A percentile compares a stretch with the other conserved stretches of the same genome.
These are phyloP conservation scores for Eilema sororculum DNA, from an alignment of 2,888 invertebrate genomes.

Conservation along the genomic window DNA sequence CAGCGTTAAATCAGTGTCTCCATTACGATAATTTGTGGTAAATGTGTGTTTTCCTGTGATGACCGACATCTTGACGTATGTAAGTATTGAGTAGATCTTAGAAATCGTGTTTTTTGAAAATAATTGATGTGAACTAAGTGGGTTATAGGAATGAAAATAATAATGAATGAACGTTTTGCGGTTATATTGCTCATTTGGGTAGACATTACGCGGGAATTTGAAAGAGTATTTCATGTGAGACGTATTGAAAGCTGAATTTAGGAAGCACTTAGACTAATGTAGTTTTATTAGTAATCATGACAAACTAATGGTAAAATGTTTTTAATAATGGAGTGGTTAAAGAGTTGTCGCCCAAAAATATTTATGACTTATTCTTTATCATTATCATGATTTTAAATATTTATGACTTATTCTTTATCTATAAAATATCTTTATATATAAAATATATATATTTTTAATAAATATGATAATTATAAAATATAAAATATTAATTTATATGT, in stretches of 20 bases:
- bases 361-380: neutral
- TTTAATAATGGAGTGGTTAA: neutral
- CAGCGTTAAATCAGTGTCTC: slow-evolving; percentile 60
- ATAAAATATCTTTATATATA: no score
- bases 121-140: slow-evolving; percentile 35
- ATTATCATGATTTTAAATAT: slow-evolving; percentile 1
- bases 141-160: slow-evolving; percentile 37
- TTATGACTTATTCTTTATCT: no score
- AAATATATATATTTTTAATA: no score
- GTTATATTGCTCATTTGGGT: slow-evolving; percentile 26
- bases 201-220: slow-evolving; percentile 24
- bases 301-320: slow-evolving; percentile 16
- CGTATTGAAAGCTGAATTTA: slow-evolving; percentile 21
- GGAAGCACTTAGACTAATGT: slow-evolving; percentile 20
- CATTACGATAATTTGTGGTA: slow-evolving; percentile 55
- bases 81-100: slow-evolving; percentile 41
- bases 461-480: no score
- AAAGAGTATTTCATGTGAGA: slow-evolving; percentile 20
- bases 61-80: slow-evolving; percentile 35
- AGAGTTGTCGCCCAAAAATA: neutral
- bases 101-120: slow-evolving; percentile 31
- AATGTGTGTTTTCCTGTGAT: slow-evolving; percentile 53
- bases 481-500: no score
- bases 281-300: slow-evolving; percentile 19
- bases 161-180: slow-evolving; percentile 27